Evolutionary conservation across 2,113 vertebrate genomes (phyloP), one percentile per base, ranked within the genome.

Genomic region (Lynx canadensis): DNA sequence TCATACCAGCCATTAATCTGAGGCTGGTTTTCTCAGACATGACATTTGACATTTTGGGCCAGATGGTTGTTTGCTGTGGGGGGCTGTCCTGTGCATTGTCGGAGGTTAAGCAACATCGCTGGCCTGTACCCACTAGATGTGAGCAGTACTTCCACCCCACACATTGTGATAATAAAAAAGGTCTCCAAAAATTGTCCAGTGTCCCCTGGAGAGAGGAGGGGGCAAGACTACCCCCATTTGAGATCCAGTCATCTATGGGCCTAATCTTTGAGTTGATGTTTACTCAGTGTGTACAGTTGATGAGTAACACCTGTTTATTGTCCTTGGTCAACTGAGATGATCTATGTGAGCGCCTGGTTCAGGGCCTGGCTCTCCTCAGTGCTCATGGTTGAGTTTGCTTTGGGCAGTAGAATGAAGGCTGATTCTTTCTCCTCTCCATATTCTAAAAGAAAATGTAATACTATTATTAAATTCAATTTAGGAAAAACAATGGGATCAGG

Each of bases 341-440:
- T 14, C 31, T 63, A 1, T 0, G 0, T 23, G 25, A 69, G 38
- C 1, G 7, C 89, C 45, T 21, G 1, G 6, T 73, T 41, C 33
- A n/a, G 45, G 60, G 41, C 68, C 16, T 65, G 69, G 45, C 45
- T 36, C 38, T 74, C 7, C 31, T 10, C 41, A 4, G 19, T 1
- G 8, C 50, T 82, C 33, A 76, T n/a, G 41, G 15, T 55, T n/a
- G 31, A 16, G 78, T 12, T 16, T 41, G 60, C 23, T 38, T 82
- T 48, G 25, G 18, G 63, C n/a, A 33, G 48, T 38, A 66, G 25
- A 25, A 41, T 29, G 4, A 83, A 68, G 33, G 74, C 1, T 45
- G 38, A 25, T 66, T 69, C 50, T 57, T 55, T 41, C 16, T 93
- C 65, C 29, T 81, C 25, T 92, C 31, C 63, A 1, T 48, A 31